Evolutionary conservation across 2,113 vertebrate genomes (phyloP).

Genomic region (Acanthisitta chloris): DNA sequence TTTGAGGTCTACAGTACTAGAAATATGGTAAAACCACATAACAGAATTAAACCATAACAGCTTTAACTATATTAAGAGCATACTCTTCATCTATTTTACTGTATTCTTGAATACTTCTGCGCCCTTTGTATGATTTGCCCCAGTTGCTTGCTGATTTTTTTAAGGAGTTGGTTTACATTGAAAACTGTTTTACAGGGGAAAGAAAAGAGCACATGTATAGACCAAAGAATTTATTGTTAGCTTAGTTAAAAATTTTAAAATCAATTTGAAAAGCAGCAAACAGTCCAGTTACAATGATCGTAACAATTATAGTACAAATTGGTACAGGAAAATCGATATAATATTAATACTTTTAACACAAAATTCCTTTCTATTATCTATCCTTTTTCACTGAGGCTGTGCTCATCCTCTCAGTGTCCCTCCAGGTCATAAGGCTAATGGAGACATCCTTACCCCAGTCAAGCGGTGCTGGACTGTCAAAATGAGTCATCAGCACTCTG

Average conservation of each 20-base stretch:
- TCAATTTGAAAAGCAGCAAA: not conserved
- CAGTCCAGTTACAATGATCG: not conserved
- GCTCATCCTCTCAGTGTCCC: not conserved
- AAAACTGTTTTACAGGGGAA: not conserved
- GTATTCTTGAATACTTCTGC: not conserved
- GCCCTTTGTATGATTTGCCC: not conserved
- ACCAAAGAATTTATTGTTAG: not conserved
- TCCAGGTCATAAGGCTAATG: not conserved
- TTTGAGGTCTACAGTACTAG: not conserved
- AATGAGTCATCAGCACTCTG: rapidly evolving
- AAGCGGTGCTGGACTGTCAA: not conserved
- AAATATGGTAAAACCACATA: not conserved
- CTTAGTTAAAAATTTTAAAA: not conserved
- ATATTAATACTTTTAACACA: not conserved
- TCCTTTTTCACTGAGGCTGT: not conserved
- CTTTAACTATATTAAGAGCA: not conserved
- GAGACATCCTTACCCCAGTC: not conserved
- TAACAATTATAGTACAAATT: not conserved
- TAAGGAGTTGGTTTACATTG: not conserved
- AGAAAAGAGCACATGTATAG: not conserved
- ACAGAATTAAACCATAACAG: not conserved
- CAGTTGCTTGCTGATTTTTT: not conserved
- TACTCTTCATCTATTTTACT: not conserved
- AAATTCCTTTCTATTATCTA: rapidly evolving
- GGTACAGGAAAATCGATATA: not conserved